Base-by-base conservation (phyloP, 2,113 vertebrate species). In the Tychaedon coryphoeus region DNA sequence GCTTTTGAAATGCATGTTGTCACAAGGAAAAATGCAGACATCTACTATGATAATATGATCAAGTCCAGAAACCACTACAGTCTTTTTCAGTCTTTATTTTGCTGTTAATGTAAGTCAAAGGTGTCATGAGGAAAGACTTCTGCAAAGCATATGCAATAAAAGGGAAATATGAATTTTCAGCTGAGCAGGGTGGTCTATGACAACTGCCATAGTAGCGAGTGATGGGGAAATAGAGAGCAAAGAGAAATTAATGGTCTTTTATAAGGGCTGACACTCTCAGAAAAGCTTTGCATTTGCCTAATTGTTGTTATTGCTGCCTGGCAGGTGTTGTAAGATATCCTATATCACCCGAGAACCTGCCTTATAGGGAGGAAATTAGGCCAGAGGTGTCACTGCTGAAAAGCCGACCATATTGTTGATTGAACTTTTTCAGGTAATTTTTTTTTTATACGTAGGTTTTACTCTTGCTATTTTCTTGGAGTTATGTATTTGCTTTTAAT, bases 281-380 rank as follows among this genome's bases (percentile, higher is more conserved):
- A 28, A 65, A 80, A 51, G 43, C 51, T 88, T 73, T 80, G 43
- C 22, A 33, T 65, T 73, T 65, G 22, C 43, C 50, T 73, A 50
- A 73, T 73, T 36, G 51, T 17, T 36, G 50, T 36, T 72, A 9
- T 19, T 65, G 43, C 26, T 65, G 14, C 8, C 26, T 43, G 51
- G 51, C 36, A 73, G 67, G 43, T 57, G 50, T 15, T 72, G 58
- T n/a, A 13, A 28, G 66, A 5, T 15, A 6, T 23, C 15, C 50
- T 42, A 1, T 2, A 50, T 3, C 34, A 48, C n/a, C 24, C 0
- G 0, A 56, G 31, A 64, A 56, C 25, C 42, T 64, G 40, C 29
- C 31, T 17, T 34, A 56, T 40, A 12, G 24, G 16, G 29, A 40
- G 40, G 31, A 64, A 34, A 64, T 31, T 40, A 31, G 71, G 29